These are phyloP conservation scores for Meiosimyza platycephala DNA, from an alignment of 2,888 invertebrate species.

Conservation along the genomic window DNA sequence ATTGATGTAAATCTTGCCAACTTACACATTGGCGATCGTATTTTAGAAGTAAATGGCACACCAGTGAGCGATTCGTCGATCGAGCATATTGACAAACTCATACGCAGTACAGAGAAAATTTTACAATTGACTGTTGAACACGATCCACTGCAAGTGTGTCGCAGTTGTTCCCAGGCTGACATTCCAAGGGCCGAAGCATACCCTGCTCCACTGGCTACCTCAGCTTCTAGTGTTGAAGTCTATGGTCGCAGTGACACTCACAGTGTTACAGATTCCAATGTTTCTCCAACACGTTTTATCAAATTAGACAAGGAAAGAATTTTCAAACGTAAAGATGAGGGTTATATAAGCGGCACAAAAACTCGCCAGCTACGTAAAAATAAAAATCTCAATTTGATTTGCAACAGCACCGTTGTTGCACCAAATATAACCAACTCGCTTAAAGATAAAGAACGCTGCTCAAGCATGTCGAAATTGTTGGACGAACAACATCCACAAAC, in stretches of 20 bases:
- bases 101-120: slow-evolving; percentile 78
- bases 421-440: slow-evolving; percentile 57
- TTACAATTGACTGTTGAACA: slow-evolving; percentile 91
- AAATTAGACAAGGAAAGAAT: slow-evolving; percentile 64
- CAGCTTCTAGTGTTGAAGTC: slow-evolving; percentile 60
- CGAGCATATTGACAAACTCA: slow-evolving; percentile 81
- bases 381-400: slow-evolving; percentile 66
- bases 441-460: slow-evolving; percentile 84
- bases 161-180: slow-evolving; percentile 70
- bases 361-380: slow-evolving; percentile 72
- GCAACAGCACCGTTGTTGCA: slow-evolving; percentile 33
- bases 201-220: slow-evolving; percentile 56
- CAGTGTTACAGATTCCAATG: slow-evolving; percentile 49
- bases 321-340: slow-evolving; percentile 67
- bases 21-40: slow-evolving; percentile 90
- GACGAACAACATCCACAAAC: slow-evolving; percentile 73
- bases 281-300: slow-evolving; percentile 42
- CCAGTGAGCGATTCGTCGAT: slow-evolving; percentile 84
- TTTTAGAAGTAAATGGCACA: slow-evolving; percentile 92
- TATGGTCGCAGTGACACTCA: slow-evolving; percentile 47
- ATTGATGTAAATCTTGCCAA: slow-evolving; percentile 85
- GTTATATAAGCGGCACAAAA: slow-evolving; percentile 72
- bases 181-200: slow-evolving; percentile 50
- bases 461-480: slow-evolving; percentile 85
- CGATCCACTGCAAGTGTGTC: slow-evolving; percentile 80